These are phyloP conservation scores for Theretra japonica DNA, from an alignment of 2,888 invertebrate genomes.

Conservation along the genomic window DNA sequence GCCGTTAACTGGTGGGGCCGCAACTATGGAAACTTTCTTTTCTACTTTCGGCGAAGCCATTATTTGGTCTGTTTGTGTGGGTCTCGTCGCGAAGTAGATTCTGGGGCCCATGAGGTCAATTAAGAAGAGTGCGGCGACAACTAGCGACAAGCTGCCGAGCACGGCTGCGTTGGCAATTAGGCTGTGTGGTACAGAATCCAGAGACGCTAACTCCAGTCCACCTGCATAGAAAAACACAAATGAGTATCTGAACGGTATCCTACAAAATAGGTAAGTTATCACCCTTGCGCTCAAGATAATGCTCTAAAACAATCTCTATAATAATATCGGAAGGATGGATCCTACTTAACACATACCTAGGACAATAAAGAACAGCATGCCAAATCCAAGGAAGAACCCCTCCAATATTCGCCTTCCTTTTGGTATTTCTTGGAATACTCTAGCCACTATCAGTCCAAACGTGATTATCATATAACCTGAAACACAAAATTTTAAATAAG, in stretches of 20 bases:
- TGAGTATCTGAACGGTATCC: neutral
- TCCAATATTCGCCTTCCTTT: slow-evolving; percentile 86
- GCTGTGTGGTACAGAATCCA: slow-evolving; percentile 88
- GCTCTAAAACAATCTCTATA: too few relatives aligned
- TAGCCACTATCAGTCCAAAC: slow-evolving; percentile 87
- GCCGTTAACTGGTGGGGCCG: slow-evolving; percentile 50
- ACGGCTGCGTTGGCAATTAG: slow-evolving; percentile 89
- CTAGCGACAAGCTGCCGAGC: slow-evolving; percentile 87
- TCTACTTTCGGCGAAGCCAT: slow-evolving; percentile 59
- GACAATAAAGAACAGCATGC: slow-evolving; percentile 88
- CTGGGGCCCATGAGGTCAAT: slow-evolving; percentile 87
- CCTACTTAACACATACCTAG: slow-evolving; percentile 76
- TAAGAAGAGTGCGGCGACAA: slow-evolving; percentile 88
- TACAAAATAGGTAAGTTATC: too few relatives aligned
- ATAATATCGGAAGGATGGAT: too few relatives aligned
- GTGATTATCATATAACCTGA: slow-evolving; percentile 89
- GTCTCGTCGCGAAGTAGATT: slow-evolving; percentile 71
- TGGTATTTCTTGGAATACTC: slow-evolving; percentile 87
- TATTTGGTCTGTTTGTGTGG: slow-evolving; percentile 69
- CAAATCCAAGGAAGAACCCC: slow-evolving; percentile 88
- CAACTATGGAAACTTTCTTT: slow-evolving; percentile 67
- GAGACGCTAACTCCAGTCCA: slow-evolving; percentile 87
- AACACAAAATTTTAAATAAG: slow-evolving; percentile 33
- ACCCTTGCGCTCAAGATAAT: too few relatives aligned
- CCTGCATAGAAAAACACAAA: slow-evolving; percentile 65